Conservation (phyloP, 1,140 invertebrate genomes). For the Manduca sexta region DNA sequence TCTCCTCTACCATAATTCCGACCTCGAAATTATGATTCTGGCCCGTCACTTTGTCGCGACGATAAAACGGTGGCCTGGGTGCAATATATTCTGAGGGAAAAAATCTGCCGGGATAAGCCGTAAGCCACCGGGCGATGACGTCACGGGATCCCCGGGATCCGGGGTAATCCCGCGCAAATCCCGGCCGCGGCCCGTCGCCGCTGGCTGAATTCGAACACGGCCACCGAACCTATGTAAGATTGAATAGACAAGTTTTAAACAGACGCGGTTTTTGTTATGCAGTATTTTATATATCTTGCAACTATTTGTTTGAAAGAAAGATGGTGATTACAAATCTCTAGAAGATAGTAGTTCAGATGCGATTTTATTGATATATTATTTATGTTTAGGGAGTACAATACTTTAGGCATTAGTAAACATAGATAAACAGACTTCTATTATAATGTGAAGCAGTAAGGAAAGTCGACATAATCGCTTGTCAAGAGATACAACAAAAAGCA, state of each 20-base stretch:
- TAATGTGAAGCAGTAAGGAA: no score
- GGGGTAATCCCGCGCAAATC: conserved; percentile 6
- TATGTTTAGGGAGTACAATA: no score
- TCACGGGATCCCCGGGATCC: conserved; percentile 4
- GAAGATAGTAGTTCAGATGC: no score
- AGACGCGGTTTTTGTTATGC: neutral
- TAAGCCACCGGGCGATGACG: conserved; percentile 8
- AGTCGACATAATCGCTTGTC: no score
- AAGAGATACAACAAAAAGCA: no score
- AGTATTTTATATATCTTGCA: no score
- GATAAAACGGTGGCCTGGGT: neutral
- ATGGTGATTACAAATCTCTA: no score
- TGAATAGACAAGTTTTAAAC: neutral
- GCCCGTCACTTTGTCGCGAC: neutral
- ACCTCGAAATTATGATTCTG: conserved; percentile 2
- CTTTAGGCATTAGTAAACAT: no score
- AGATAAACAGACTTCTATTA: no score
- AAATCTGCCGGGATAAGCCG: conserved; percentile 3
- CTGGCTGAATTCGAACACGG: conserved; percentile 5
- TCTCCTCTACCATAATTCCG: no score
- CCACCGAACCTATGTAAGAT: neutral
- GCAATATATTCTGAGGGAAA: conserved; percentile 2
- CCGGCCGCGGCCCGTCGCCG: conserved; percentile 1
- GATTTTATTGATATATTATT: no score
- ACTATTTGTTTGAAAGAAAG: no score